These are phyloP conservation scores for Pyrgus malvae DNA, from an alignment of 2,888 invertebrate species.

Conservation along the genomic window DNA sequence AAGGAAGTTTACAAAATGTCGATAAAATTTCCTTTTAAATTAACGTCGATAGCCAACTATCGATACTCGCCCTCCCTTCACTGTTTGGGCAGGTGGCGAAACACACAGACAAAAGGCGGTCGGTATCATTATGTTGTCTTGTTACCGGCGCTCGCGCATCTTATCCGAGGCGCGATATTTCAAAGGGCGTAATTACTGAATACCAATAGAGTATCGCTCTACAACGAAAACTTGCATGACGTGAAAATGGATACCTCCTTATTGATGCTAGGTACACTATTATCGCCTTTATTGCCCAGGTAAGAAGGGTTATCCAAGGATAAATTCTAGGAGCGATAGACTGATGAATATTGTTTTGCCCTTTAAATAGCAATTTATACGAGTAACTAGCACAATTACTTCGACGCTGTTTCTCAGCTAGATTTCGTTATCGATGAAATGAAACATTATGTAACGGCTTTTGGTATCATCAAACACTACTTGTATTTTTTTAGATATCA, in stretches of 20 bases:
- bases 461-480: no score
- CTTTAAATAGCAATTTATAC: no score
- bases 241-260: slow-evolving; percentile 16
- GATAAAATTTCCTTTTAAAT: no score
- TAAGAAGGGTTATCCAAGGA: neutral
- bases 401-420: no score
- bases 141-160: slow-evolving; percentile 74
- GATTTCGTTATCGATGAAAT: no score
- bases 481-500: no score
- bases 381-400: no score
- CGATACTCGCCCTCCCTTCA: slow-evolving; percentile 46
- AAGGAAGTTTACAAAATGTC: no score
- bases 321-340: no score
- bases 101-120: slow-evolving; percentile 75
- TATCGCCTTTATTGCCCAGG: neutral
- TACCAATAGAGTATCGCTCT: slow-evolving; percentile 51
- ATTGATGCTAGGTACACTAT: neutral
- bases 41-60: slow-evolving; percentile 23
- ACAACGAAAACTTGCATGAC: slow-evolving; percentile 17
- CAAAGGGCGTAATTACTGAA: slow-evolving; percentile 71
- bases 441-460: no score
- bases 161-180: slow-evolving; percentile 60
- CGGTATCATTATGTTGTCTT: slow-evolving; percentile 80
- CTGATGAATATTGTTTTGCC: no score
- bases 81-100: slow-evolving; percentile 81